Evolutionary conservation across 2,797 vertebrate species (phyloP).

Genomic region (Eupleurogrammus muticus): DNA sequence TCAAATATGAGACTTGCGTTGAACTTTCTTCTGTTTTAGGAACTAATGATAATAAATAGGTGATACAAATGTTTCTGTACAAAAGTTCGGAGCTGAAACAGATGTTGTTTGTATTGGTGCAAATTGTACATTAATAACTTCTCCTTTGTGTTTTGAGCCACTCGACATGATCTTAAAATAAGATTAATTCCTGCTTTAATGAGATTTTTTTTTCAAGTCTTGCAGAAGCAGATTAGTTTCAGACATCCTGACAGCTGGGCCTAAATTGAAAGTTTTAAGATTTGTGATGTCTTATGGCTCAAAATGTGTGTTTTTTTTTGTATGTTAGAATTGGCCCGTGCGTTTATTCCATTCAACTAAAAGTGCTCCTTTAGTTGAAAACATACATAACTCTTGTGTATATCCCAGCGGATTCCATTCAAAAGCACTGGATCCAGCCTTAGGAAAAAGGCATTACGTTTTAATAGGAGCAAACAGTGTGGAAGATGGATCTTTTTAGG

Average conservation of each 20-base stretch:
- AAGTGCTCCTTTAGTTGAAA: slow-evolving; percentile 36
- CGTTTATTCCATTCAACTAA: slow-evolving; percentile 37
- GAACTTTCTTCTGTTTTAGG: slow-evolving; percentile 15
- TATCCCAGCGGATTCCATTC: slow-evolving; percentile 43
- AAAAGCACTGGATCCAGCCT: slow-evolving; percentile 20
- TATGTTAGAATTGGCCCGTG: slow-evolving; percentile 34
- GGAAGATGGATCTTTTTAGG: slow-evolving; percentile 31
- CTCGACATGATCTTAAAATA: slow-evolving; percentile 15
- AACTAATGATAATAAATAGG: slow-evolving; percentile 3
- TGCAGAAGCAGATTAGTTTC: slow-evolving; percentile 26
- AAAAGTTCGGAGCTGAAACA: neutral
- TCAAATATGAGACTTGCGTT: slow-evolving; percentile 13
- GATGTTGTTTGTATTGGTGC: neutral
- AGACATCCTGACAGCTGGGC: slow-evolving; percentile 21
- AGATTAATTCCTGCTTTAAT: slow-evolving; percentile 8
- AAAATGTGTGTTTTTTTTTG: slow-evolving; percentile 39
- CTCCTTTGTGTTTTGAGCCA: slow-evolving; percentile 23
- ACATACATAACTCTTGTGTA: slow-evolving; percentile 39
- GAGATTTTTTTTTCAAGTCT: slow-evolving; percentile 14
- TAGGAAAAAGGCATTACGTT: slow-evolving; percentile 34
- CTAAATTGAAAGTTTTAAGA: slow-evolving; percentile 35
- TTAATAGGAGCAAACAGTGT: slow-evolving; percentile 43
- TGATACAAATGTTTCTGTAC: neutral
- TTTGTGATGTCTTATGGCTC: slow-evolving; percentile 30
- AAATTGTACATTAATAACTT: neutral